These are phyloP conservation scores for Ommatoiulus sabulosus DNA, from an alignment of 2,888 invertebrate species.

Conservation along the genomic window DNA sequence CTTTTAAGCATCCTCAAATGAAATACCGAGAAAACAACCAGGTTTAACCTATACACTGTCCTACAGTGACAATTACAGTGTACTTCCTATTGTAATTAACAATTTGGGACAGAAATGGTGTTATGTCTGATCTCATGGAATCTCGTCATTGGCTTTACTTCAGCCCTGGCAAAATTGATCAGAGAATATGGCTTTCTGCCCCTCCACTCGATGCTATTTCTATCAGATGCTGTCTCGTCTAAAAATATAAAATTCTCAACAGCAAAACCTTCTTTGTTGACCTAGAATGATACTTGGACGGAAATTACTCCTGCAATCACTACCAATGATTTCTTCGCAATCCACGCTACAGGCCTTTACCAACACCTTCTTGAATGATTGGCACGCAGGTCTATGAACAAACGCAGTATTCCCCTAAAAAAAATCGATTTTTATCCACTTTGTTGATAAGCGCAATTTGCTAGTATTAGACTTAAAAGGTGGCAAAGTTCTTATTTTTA, in stretches of 20 bases:
- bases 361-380: background rate
- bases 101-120: background rate
- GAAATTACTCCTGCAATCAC: constrained; percentile 38
- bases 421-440: constrained; percentile 11
- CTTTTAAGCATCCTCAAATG: too few relatives aligned
- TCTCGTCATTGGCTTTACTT: background rate
- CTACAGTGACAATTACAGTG: background rate
- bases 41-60: too few relatives aligned
- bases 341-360: background rate
- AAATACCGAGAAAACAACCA: background rate
- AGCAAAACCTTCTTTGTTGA: constrained; percentile 47
- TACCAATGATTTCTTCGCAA: constrained; percentile 6
- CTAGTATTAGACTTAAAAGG: background rate
- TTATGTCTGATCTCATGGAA: background rate
- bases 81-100: background rate
- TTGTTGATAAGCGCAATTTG: background rate
- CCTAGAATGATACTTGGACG: constrained; percentile 37
- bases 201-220: constrained; percentile 30
- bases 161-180: constrained; percentile 2
- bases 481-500: background rate
- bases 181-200: background rate
- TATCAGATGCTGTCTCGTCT: constrained; percentile 39
- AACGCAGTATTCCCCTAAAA: background rate
- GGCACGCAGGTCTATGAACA: background rate
- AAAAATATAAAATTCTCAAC: constrained; percentile 23